Evolutionary conservation across 2,888 invertebrate species (phyloP).

Genomic region (Mesorhabditis spiculigera): DNA sequence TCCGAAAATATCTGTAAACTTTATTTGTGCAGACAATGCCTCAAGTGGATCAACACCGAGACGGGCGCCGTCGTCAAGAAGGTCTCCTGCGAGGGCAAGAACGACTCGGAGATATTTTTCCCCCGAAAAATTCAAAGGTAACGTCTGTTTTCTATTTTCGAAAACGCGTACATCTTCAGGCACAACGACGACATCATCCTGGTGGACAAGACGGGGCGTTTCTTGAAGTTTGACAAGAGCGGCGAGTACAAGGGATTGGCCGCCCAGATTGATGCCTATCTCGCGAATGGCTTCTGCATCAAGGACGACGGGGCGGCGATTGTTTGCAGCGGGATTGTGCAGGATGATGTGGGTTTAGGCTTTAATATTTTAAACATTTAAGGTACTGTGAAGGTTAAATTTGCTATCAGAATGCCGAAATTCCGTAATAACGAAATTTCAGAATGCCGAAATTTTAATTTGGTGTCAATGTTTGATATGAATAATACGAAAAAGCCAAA

Average conservation of each 20-base stretch:
- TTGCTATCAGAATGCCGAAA: too few species aligned
- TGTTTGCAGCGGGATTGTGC: slow-evolving; percentile 47
- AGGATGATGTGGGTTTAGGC: slow-evolving; percentile 25
- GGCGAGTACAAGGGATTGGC: slow-evolving; percentile 27
- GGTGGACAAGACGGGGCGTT: slow-evolving; percentile 50
- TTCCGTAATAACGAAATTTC: too few species aligned
- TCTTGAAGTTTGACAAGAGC: slow-evolving; percentile 35
- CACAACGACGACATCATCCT: slow-evolving; percentile 34
- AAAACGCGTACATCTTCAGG: slow-evolving; percentile 19
- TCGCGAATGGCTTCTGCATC: slow-evolving; percentile 49
- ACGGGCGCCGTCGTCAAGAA: slow-evolving; percentile 22
- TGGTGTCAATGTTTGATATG: too few species aligned
- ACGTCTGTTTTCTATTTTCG: neutral
- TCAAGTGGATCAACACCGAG: slow-evolving; percentile 38
- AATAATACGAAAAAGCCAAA: neutral
- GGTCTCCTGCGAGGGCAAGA: slow-evolving; percentile 37
- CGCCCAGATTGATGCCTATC: slow-evolving; percentile 48
- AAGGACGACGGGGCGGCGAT: slow-evolving; percentile 41
- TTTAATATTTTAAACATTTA: neutral
- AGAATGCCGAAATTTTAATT: too few species aligned
- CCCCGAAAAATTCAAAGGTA: slow-evolving; percentile 42
- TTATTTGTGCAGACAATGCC: slow-evolving; percentile 31
- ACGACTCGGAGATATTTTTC: slow-evolving; percentile 48
- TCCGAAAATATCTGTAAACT: too few species aligned
- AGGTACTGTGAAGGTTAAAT: too few species aligned